Percentiles rank a stretch among this genome's conserved stretches.
Conservation (phyloP, 92 coral and sea anemone species). For the Porites divaricata region DNA sequence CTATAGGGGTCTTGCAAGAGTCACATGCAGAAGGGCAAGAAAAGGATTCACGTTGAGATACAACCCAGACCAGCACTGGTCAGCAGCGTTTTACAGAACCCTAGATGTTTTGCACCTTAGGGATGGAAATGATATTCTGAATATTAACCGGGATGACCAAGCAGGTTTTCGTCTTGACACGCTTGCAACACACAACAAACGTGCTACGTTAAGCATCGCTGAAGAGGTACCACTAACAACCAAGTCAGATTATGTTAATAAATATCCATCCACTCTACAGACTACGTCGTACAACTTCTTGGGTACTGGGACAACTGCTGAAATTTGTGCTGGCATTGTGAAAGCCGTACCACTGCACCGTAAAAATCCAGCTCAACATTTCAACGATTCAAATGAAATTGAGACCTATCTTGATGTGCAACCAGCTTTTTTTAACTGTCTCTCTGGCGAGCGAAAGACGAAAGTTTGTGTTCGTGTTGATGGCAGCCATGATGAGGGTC, state of each 20-base stretch:
- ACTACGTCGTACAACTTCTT: slow-evolving; percentile 46
- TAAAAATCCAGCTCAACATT: slow-evolving; percentile 66
- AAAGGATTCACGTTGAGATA: slow-evolving; percentile 57
- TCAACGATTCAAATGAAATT: slow-evolving; percentile 24
- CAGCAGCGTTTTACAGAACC: slow-evolving; percentile 36
- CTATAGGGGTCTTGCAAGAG: slow-evolving; percentile 50
- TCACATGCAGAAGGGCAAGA: slow-evolving; percentile 42
- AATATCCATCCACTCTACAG: slow-evolving; percentile 31
- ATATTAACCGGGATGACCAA: slow-evolving; percentile 60
- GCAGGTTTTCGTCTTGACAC: slow-evolving; percentile 66
- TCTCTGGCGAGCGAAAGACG: slow-evolving; percentile 27
- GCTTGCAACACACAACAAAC: slow-evolving; percentile 51
- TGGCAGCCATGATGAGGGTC: slow-evolving; percentile 59
- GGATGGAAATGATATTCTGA: slow-evolving; percentile 56
- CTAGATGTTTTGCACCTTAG: slow-evolving; percentile 31
- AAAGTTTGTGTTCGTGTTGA: slow-evolving; percentile 38
- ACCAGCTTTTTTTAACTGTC: slow-evolving; percentile 47
- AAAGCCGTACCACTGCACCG: slow-evolving; percentile 42
- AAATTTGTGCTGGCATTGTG: slow-evolving; percentile 44
- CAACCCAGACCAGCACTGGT: slow-evolving; percentile 66
- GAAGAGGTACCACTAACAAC: slow-evolving; percentile 34
- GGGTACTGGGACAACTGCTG: slow-evolving; percentile 31
- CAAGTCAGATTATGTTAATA: slow-evolving; percentile 32
- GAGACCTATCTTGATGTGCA: slow-evolving; percentile 18
- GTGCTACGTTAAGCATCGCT: slow-evolving; percentile 18